A percentile compares a stretch with the other conserved stretches of the same genome.
Conservation (phyloP, 1,140 invertebrate species). For the Luehdorfia chinensis region DNA sequence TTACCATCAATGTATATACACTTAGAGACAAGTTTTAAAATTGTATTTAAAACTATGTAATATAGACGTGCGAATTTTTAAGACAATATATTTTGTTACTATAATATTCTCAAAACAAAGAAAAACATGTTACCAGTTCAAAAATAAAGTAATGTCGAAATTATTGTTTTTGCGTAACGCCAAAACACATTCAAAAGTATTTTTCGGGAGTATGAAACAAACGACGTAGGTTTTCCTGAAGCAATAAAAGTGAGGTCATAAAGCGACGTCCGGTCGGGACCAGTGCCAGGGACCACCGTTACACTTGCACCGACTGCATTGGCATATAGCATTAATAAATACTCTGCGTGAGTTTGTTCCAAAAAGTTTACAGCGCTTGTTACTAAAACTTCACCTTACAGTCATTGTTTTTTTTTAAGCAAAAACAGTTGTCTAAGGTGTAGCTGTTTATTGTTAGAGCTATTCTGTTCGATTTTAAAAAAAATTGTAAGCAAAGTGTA, state of each 20-base stretch:
- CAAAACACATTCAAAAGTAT: constrained; percentile 22
- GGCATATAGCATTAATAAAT: background rate
- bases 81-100: too few species aligned
- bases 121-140: constrained; percentile 1
- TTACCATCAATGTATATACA: too few species aligned
- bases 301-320: constrained; percentile 17
- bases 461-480: too few species aligned
- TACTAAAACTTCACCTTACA: background rate
- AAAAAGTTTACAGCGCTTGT: too few species aligned
- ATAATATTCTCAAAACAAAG: constrained; percentile 2
- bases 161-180: constrained; percentile 9
- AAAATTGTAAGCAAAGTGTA: too few species aligned
- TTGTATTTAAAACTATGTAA: too few species aligned
- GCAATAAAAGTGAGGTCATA: constrained; percentile 68
- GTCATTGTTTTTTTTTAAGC: too few species aligned
- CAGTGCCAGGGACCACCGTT: constrained; percentile 48
- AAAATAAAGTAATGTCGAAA: constrained; percentile 4
- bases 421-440: too few species aligned
- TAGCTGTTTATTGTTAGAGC: too few species aligned
- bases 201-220: constrained; percentile 34
- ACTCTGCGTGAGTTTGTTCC: background rate
- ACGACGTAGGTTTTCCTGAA: constrained; percentile 60
- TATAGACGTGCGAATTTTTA: too few species aligned
- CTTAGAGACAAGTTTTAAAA: too few species aligned
- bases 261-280: constrained; percentile 62